Percentiles rank a stretch among this genome's conserved stretches.
Evolutionary conservation across 2,888 invertebrate genomes (phyloP).

Genomic region (Syrphus vitripennis): DNA sequence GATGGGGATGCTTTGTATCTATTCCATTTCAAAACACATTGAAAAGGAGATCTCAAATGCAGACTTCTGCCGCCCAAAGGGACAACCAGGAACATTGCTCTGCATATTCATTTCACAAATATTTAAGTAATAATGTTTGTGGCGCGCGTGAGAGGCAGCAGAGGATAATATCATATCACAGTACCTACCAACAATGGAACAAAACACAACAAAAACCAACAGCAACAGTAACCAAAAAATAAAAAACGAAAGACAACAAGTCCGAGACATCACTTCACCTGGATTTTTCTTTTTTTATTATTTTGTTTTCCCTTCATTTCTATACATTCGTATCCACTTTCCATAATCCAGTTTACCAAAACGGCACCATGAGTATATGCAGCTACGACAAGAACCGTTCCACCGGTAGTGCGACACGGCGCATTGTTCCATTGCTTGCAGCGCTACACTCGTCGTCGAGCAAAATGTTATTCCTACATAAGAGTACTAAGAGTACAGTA

Average conservation of each 20-base stretch:
- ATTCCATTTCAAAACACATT: not conserved
- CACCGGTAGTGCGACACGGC: not conserved
- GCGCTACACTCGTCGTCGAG: constrained; percentile 29
- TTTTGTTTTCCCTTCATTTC: not conserved
- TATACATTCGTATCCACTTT: constrained; percentile 31
- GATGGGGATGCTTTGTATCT: not conserved
- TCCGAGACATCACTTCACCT: constrained; percentile 52
- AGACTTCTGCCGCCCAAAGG: constrained; percentile 35
- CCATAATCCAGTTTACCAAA: constrained; percentile 55
- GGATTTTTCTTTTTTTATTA: not conserved
- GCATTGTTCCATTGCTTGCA: constrained; percentile 49
- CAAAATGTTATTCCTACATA: constrained; percentile 36
- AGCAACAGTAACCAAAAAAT: not conserved
- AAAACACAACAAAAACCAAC: not conserved
- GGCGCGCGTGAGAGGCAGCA: not conserved
- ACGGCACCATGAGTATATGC: constrained; percentile 59
- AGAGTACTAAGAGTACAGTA: no score
- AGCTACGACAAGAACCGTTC: constrained; percentile 64
- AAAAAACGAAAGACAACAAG: constrained; percentile 5
- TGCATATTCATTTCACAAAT: constrained; percentile 22
- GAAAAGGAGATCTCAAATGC: not conserved
- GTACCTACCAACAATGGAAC: not conserved
- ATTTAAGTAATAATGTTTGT: constrained; percentile 22
- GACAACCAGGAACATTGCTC: constrained; percentile 46
- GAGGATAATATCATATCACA: constrained; percentile 26